Conservation (phyloP, 1,140 invertebrate genomes). For the Meloidogyne floridensis region DNA sequence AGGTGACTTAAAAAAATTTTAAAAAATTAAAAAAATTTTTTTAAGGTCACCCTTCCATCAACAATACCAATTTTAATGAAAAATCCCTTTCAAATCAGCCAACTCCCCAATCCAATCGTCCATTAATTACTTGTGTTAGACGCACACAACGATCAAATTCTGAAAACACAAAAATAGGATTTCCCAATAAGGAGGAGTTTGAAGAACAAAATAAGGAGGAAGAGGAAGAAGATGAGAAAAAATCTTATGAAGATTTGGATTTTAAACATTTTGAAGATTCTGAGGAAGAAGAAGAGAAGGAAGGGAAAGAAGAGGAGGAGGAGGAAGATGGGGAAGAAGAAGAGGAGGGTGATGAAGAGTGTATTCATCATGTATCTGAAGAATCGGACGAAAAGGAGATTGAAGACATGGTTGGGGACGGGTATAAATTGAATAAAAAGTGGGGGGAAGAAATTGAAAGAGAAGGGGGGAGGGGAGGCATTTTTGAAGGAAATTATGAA, state of each 20-base stretch:
- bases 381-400: slow-evolving; percentile 8
- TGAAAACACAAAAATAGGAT: too few species aligned
- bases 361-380: not conserved
- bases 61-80: too few species aligned
- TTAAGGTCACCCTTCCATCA: too few species aligned
- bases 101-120: too few species aligned
- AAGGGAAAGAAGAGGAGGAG: not conserved
- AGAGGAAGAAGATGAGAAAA: not conserved
- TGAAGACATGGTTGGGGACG: slow-evolving; percentile 4
- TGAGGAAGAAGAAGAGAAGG: slow-evolving; percentile 1
- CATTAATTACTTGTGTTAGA: too few species aligned
- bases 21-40: too few species aligned
- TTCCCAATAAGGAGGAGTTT: too few species aligned
- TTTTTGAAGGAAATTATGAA: not conserved
- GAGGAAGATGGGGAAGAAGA: slow-evolving; percentile 27
- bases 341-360: slow-evolving; percentile 14
- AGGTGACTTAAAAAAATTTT: too few species aligned
- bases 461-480: not conserved
- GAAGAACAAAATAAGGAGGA: not conserved
- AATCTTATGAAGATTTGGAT: not conserved
- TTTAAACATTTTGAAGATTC: too few species aligned
- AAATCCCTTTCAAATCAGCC: too few species aligned
- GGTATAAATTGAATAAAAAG: not conserved
- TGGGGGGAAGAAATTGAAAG: not conserved
- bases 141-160: too few species aligned